Evolutionary conservation across 2,888 invertebrate species (phyloP).

Genomic region (Petrolisthes manimaculis): DNA sequence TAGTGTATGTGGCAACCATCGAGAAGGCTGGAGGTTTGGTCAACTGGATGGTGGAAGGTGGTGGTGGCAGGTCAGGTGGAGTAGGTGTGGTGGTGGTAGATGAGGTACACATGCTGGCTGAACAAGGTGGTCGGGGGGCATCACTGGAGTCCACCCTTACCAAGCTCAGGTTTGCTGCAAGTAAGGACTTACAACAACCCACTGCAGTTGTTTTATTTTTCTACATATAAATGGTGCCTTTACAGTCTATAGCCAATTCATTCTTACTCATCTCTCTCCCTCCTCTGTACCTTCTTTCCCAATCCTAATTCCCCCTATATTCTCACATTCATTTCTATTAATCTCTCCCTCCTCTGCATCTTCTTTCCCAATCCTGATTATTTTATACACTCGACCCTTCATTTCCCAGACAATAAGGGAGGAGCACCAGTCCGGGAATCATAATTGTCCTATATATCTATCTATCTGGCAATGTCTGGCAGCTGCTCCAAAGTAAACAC

Average conservation of each 20-base stretch:
- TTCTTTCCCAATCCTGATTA: not conserved
- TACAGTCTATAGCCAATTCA: too few species aligned
- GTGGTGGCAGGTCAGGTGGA: constrained; percentile 67
- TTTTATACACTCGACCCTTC: not conserved
- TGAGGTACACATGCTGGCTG: constrained; percentile 93
- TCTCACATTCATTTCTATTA: not conserved
- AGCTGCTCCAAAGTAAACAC: too few species aligned
- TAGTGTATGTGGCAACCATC: constrained; percentile 91
- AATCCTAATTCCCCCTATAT: not conserved
- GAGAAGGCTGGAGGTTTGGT: constrained; percentile 91
- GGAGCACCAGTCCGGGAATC: too few species aligned
- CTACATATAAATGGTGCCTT: too few species aligned
- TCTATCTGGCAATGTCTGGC: too few species aligned
- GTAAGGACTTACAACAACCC: constrained; percentile 71
- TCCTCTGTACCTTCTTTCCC: not conserved
- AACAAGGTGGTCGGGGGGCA: constrained; percentile 84
- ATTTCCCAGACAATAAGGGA: too few species aligned
- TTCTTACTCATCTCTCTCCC: not conserved
- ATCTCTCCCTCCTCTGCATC: not conserved
- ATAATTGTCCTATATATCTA: too few species aligned
- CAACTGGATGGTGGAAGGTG: constrained; percentile 79
- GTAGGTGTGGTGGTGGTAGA: constrained; percentile 80
- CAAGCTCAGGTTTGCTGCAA: constrained; percentile 80
- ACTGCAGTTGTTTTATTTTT: not conserved
- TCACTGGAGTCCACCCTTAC: constrained; percentile 86